Percentiles rank a stretch among this genome's conserved stretches.
Conservation (phyloP, 2,113 vertebrate genomes). For the Pelecanoides urinatrix region DNA sequence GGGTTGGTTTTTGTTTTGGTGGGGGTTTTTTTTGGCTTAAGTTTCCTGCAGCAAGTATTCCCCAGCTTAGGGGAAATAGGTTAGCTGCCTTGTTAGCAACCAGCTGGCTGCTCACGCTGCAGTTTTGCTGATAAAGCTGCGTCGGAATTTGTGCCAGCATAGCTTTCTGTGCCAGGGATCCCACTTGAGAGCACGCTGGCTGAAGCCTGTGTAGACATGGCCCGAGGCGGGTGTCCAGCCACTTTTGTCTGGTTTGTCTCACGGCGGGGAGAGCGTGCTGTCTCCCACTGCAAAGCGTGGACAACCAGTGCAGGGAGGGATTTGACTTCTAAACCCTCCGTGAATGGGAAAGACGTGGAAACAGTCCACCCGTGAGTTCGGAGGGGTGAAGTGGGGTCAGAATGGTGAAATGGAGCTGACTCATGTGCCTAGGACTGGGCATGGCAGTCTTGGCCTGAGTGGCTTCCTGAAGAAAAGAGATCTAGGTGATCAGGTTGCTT, state of each 20-base stretch:
- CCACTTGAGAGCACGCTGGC: not conserved
- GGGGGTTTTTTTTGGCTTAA: not conserved
- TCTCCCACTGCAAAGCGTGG: not conserved
- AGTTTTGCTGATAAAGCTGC: not conserved
- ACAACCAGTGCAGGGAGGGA: not conserved
- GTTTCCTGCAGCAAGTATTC: not conserved
- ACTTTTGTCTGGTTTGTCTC: not conserved
- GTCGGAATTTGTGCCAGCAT: not conserved
- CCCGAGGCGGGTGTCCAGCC: not conserved
- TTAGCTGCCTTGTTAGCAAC: not conserved
- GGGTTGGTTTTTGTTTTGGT: accelerated
- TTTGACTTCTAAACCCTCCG: not conserved
- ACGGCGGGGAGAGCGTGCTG: accelerated
- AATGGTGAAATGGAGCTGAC: not conserved
- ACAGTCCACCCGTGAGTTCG: accelerated
- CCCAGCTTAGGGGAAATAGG: not conserved
- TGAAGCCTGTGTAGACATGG: not conserved
- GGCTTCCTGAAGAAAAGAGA: not conserved
- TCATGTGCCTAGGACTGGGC: not conserved
- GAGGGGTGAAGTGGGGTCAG: not conserved
- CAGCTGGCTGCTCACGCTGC: not conserved
- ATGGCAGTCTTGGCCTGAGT: not conserved
- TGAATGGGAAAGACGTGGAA: not conserved
- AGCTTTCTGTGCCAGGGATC: not conserved
- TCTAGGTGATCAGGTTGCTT: not conserved